Conservation (phyloP, 2,113 vertebrate genomes). For the Lampris megalopsis region DNA sequence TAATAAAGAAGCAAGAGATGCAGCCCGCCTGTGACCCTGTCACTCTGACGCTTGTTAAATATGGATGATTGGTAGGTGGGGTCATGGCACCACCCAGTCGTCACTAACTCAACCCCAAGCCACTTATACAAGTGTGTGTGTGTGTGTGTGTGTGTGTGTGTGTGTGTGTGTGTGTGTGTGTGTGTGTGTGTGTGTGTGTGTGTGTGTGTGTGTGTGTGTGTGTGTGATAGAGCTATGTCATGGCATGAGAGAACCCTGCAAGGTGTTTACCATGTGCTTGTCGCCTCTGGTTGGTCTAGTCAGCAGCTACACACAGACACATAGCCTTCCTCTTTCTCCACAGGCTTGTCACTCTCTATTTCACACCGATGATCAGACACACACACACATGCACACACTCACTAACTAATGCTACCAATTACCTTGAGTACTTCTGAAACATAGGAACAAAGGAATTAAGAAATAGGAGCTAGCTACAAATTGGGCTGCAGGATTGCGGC, state of each 20-base stretch:
- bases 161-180: background rate
- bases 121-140: background rate
- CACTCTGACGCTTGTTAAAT: slow-evolving; percentile 56
- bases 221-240: background rate
- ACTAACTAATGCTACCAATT: slow-evolving; percentile 16
- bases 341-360: background rate
- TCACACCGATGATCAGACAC: background rate
- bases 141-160: slow-evolving; percentile 18
- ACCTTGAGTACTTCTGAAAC: no score
- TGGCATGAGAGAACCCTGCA: slow-evolving; percentile 1
- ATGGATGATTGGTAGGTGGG: slow-evolving; percentile 26
- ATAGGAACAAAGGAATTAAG: no score
- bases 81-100: slow-evolving; percentile 19
- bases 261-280: slow-evolving; percentile 27
- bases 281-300: slow-evolving; percentile 49
- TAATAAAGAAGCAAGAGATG: slow-evolving; percentile 42
- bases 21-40: slow-evolving; percentile 44
- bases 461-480: no score
- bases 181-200: slow-evolving; percentile 6
- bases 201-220: slow-evolving; percentile 34
- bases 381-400: slow-evolving; percentile 12
- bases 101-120: slow-evolving; percentile 5
- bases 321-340: background rate
- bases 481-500: no score
- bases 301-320: slow-evolving; percentile 1